Conservation (phyloP, 2,888 invertebrate species). For the Thecophora atra region DNA sequence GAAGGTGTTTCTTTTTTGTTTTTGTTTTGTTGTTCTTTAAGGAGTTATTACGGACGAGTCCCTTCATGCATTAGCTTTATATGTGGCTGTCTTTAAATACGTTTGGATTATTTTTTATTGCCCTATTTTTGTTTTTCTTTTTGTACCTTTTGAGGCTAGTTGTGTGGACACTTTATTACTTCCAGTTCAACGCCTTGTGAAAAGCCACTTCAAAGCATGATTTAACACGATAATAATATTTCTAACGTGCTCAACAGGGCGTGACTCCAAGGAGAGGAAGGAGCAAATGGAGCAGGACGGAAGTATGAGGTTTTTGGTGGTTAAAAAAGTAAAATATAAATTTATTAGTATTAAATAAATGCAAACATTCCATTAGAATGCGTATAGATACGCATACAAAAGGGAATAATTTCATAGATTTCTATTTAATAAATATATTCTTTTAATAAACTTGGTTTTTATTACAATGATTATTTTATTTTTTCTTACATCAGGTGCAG, state of each 20-base stretch:
- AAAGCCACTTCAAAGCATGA: slow-evolving; percentile 9
- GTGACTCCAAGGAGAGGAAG: background rate
- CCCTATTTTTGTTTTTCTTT: too few species aligned
- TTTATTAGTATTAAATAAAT: too few species aligned
- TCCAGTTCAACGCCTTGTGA: slow-evolving; percentile 21
- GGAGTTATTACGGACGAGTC: background rate
- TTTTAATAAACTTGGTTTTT: too few species aligned
- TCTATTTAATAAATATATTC: too few species aligned
- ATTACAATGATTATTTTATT: too few species aligned
- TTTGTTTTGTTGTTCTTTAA: slow-evolving; percentile 6
- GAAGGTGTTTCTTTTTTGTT: slow-evolving; percentile 8
- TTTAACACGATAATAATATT: slow-evolving; percentile 23
- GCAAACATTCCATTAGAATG: too few species aligned
- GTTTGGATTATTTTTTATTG: slow-evolving; percentile 9
- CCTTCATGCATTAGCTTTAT: slow-evolving; percentile 20
- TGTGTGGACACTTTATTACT: slow-evolving; percentile 19
- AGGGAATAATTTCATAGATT: too few species aligned
- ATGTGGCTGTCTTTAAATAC: slow-evolving; percentile 19
- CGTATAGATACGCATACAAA: too few species aligned
- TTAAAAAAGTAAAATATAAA: too few species aligned
- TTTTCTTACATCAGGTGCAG: slow-evolving; percentile 73
- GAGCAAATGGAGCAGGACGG: too few species aligned
- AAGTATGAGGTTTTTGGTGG: too few species aligned
- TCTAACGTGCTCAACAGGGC: slow-evolving; percentile 22
- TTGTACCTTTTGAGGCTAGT: slow-evolving; percentile 9